Evolutionary conservation across 2,113 vertebrate genomes (phyloP).

Genomic region (Alaudala cheleensis): DNA sequence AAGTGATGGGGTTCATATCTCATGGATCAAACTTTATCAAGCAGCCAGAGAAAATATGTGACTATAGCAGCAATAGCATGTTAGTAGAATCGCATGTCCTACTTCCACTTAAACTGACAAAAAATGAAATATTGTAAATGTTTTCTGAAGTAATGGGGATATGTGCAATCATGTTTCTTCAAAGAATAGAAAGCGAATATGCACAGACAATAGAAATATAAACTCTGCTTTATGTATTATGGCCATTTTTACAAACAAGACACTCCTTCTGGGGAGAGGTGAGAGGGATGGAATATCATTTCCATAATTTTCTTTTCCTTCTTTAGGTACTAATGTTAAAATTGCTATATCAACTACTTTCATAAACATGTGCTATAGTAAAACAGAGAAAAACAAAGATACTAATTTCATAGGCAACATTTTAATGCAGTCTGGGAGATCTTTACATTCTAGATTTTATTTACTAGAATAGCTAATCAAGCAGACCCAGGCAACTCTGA

Average conservation of each 20-base stretch:
- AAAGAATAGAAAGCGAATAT: neutral
- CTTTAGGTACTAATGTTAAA: neutral
- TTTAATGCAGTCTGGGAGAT: neutral
- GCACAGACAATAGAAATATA: neutral
- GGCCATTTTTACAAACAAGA: fast-evolving
- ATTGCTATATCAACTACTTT: neutral
- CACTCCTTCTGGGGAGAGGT: neutral
- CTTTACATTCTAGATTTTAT: neutral
- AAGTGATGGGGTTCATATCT: neutral
- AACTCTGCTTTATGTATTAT: neutral
- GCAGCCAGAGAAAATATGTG: neutral
- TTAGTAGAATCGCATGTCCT: neutral
- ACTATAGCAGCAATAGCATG: neutral
- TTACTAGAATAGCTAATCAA: neutral
- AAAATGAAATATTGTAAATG: neutral
- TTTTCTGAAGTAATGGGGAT: neutral
- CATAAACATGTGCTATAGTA: neutral
- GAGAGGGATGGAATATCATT: neutral
- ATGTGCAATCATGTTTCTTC: neutral
- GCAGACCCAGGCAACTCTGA: neutral
- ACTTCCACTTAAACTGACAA: neutral
- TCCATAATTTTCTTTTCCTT: neutral
- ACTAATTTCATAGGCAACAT: neutral
- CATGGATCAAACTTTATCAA: neutral
- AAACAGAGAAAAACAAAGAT: neutral